Evolutionary conservation across 2,113 vertebrate genomes (phyloP), one percentile per base, ranked within the genome.

Genomic region (Thunnus maccoyii): DNA sequence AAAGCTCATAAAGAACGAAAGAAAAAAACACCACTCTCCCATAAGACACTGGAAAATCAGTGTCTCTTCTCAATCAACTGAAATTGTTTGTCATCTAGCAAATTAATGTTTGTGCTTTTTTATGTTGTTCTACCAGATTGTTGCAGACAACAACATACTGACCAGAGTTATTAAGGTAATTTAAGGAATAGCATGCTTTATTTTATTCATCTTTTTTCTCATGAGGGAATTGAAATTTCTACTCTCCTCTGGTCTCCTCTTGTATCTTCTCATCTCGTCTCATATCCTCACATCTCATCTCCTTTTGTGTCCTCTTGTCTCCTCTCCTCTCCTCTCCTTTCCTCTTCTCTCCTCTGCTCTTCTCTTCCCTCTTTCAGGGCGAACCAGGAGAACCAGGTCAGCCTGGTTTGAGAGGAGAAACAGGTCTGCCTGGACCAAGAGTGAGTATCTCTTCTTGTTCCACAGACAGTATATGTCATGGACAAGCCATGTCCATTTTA

Each of bases 111-210:
- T 74, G 36, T 48, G 20, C 36, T 46, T 65, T 64, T 2, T 52
- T 2, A 32, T 75, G 69, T 17, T 63, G 0, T 85, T 61, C 46
- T 56, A 41, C 88, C 55, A 96, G 76, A 79, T 90, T 50, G 55
- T 77, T 22, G 68, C 87, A 73, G 94, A 96, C 64, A 94, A 88
- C 85, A 94, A 52, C 56, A 16, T 95, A 16, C 62, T 91, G 66
- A 90, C 94, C 82, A 95, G 94, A 92, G 95, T 93, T 0, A 91
- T 96, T 60, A 96, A 96, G 96, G 96, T 96, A 65, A 47, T 12
- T 32, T 20, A 1, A 71, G 56, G 12, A 60, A 64, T 30, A 44
- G 55, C 5, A 61, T 50, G 1, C 18, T 83, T 62, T 51, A 51
- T 32, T 75, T 44, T 3, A 55, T 68, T 66, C 0, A 18, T 30